phyloP scores from a whole-genome alignment of 2,113 vertebrate species.

The Callipepla squamata region DNA sequence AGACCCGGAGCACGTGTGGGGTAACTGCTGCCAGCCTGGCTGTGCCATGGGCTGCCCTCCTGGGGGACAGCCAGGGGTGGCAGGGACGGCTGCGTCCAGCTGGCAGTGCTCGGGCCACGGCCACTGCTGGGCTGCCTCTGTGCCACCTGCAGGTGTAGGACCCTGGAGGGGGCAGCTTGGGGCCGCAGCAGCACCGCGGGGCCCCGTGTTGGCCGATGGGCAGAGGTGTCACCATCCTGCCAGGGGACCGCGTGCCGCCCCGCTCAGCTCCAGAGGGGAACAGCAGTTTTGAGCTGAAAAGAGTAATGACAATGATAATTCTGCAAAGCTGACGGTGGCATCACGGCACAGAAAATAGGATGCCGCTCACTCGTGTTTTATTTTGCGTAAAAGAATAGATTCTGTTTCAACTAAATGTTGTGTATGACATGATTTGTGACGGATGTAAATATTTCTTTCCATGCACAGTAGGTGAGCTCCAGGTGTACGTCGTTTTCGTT shows the following conservation, averaged over 20 bases:
- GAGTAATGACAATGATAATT: constrained; percentile 25
- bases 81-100: rapidly evolving
- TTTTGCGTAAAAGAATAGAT: constrained; percentile 31
- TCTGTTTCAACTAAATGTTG: constrained; percentile 25
- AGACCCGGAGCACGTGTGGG: not conserved
- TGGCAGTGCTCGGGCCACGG: not conserved
- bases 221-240: not conserved
- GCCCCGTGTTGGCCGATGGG: rapidly evolving
- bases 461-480: constrained; percentile 25
- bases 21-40: not conserved
- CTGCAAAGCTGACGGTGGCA: constrained; percentile 39
- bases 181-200: rapidly evolving
- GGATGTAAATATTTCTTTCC: constrained; percentile 60
- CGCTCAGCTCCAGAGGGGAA: not conserved
- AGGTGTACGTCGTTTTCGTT: constrained; percentile 44
- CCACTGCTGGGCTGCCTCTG: rapidly evolving
- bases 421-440: constrained; percentile 21
- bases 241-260: rapidly evolving
- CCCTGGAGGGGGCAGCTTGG: not conserved
- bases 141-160: not conserved
- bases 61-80: rapidly evolving
- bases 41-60: not conserved
- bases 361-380: constrained; percentile 29
- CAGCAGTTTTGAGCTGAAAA: not conserved
- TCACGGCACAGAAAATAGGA: constrained; percentile 55